phyloP scores from a whole-genome alignment of 2,888 invertebrate genomes.

The Pomacea canaliculata region DNA sequence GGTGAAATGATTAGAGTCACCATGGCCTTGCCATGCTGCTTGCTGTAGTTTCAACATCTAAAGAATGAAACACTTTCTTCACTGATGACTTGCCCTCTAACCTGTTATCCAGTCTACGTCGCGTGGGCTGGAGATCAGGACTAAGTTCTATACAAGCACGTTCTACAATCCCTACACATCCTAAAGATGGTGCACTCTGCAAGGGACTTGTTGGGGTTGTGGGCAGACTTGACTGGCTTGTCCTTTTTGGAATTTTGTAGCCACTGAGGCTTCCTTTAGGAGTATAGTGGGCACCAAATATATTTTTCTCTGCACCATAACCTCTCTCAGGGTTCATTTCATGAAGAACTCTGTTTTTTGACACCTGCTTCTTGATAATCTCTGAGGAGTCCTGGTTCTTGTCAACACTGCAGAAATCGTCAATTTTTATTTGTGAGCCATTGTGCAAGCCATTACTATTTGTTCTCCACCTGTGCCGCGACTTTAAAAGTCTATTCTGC shows the following conservation, averaged over 20 bases:
- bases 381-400: constrained; percentile 18
- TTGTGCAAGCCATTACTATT: constrained; percentile 37
- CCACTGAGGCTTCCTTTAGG: constrained; percentile 37
- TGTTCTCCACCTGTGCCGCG: constrained; percentile 9
- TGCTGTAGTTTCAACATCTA: background rate
- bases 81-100: no score
- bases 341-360: constrained; percentile 43
- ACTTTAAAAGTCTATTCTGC: constrained; percentile 34
- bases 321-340: constrained; percentile 47
- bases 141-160: no score
- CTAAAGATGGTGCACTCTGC: background rate
- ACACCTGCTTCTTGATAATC: background rate
- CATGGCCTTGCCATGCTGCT: background rate
- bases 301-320: constrained; percentile 37
- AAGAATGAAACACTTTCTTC: no score
- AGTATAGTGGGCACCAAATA: constrained; percentile 37
- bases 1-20: constrained; percentile 8
- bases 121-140: no score
- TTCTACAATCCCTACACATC: no score
- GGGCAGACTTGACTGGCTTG: constrained; percentile 7
- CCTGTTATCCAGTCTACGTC: no score
- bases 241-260: constrained; percentile 39
- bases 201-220: constrained; percentile 3
- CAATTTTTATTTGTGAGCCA: constrained; percentile 38
- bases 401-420: constrained; percentile 32